Percentiles rank a stretch among this genome's conserved stretches.
These are phyloP conservation scores for Phortica variegata DNA, from an alignment of 1,140 invertebrate species.

Conservation along the genomic window DNA sequence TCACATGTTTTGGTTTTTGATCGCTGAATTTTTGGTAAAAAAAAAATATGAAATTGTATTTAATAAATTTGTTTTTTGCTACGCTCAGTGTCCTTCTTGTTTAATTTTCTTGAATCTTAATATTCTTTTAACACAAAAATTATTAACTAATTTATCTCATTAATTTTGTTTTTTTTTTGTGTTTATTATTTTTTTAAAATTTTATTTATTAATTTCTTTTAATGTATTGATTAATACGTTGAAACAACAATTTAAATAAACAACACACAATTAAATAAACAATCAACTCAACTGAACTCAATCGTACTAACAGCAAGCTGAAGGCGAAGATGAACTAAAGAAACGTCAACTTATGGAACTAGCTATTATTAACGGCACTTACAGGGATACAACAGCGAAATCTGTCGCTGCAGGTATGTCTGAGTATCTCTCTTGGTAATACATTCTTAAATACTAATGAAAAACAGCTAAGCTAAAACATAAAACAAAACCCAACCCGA, in stretches of 20 bases:
- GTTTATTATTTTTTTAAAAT: conserved; percentile 45
- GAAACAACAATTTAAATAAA: conserved; percentile 25
- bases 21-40: too few relatives aligned
- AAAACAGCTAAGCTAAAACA: too few relatives aligned
- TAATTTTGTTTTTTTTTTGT: conserved; percentile 34
- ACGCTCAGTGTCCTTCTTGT: neutral
- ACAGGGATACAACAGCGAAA: conserved; percentile 91
- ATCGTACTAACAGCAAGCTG: conserved; percentile 77
- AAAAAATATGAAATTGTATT: too few relatives aligned
- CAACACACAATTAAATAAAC: conserved; percentile 18
- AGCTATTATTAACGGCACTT: conserved; percentile 99
- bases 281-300: conserved; percentile 17
- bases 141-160: conserved; percentile 29
- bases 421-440: too few relatives aligned
- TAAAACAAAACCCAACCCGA: too few relatives aligned
- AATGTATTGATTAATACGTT: conserved; percentile 52
- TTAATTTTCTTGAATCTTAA: conserved; percentile 12
- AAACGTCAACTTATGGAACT: conserved; percentile 99
- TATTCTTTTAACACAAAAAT: conserved; percentile 26
- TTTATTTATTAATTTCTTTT: conserved; percentile 41
- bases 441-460: too few relatives aligned
- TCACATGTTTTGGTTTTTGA: too few relatives aligned
- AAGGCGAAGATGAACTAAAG: conserved; percentile 99
- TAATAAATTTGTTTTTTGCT: too few relatives aligned
- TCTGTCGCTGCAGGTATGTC: conserved; percentile 67